Evolutionary conservation across 2,113 vertebrate species (phyloP).

Genomic region (Phalacrocorax pelagicus): DNA sequence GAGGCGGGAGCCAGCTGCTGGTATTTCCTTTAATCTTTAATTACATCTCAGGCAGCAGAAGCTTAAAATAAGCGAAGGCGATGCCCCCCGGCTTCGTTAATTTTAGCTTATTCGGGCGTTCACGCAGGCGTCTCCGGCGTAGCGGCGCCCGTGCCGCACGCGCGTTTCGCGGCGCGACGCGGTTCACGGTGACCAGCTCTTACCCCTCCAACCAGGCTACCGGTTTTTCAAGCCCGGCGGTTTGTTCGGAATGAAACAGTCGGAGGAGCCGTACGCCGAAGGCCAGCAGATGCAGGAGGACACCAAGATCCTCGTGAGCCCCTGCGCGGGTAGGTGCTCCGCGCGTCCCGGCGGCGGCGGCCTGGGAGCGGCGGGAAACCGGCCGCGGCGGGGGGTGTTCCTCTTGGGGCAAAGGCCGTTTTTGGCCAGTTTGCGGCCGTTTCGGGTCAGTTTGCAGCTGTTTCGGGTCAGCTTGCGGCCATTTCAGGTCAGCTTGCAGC

Average conservation of each 20-base stretch:
- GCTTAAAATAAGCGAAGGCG: neutral
- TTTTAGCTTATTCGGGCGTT: neutral
- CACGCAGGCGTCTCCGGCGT: neutral
- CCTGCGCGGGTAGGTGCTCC: neutral
- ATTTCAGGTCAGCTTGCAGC: neutral
- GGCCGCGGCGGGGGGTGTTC: accelerated
- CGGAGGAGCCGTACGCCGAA: neutral
- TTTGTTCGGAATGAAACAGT: neutral
- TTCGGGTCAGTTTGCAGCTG: neutral
- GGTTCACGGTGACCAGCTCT: neutral
- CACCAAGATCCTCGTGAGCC: slow-evolving; percentile 19
- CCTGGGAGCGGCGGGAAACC: accelerated
- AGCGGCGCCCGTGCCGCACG: accelerated
- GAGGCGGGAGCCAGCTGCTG: neutral
- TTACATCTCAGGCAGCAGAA: neutral
- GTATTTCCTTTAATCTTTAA: neutral
- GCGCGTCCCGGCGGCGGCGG: accelerated
- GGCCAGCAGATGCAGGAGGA: neutral
- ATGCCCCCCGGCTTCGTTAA: neutral
- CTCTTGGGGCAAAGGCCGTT: accelerated
- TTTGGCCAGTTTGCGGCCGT: too few relatives aligned
- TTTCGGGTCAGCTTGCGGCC: accelerated
- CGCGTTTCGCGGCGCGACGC: neutral
- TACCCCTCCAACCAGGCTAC: neutral
- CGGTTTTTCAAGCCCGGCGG: slow-evolving; percentile 44